Conservation (phyloP, 2,888 invertebrate genomes). For the Drosophila infuscata region DNA sequence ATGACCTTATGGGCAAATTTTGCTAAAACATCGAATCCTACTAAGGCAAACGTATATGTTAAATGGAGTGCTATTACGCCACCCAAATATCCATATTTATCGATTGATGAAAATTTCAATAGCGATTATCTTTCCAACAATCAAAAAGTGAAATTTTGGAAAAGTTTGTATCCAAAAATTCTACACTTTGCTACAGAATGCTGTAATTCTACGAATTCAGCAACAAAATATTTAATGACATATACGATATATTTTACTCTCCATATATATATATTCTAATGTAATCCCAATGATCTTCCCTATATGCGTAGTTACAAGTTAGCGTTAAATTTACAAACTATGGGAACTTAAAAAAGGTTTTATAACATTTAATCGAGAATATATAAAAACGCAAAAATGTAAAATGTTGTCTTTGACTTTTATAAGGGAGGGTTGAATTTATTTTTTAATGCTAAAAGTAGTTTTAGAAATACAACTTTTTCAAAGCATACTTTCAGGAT, state of each 20-base stretch:
- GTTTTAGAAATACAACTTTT: neutral
- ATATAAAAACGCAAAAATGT: neutral
- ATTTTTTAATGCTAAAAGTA: too few species aligned
- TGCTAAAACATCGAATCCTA: conserved; percentile 90
- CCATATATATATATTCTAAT: conserved; percentile 23
- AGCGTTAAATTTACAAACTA: conserved; percentile 11
- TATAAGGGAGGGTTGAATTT: neutral
- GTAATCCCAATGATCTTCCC: conserved; percentile 12
- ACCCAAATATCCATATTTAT: conserved; percentile 89
- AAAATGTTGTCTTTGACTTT: neutral
- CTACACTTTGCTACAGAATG: conserved; percentile 90
- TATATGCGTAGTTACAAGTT: conserved; percentile 9
- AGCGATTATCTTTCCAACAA: conserved; percentile 92
- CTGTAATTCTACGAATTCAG: conserved; percentile 87
- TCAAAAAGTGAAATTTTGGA: conserved; percentile 93
- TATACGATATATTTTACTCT: conserved; percentile 18
- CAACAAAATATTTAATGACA: conserved; percentile 25
- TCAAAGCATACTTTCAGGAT: neutral
- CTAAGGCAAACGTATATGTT: conserved; percentile 89
- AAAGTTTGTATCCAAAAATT: conserved; percentile 92
- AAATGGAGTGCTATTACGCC: conserved; percentile 91
- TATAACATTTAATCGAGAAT: neutral
- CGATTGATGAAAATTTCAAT: conserved; percentile 91
- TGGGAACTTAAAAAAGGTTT: conserved; percentile 1
- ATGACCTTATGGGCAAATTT: conserved; percentile 94